Conservation (phyloP, 2,113 vertebrate genomes). For the Miniopterus natalensis region DNA sequence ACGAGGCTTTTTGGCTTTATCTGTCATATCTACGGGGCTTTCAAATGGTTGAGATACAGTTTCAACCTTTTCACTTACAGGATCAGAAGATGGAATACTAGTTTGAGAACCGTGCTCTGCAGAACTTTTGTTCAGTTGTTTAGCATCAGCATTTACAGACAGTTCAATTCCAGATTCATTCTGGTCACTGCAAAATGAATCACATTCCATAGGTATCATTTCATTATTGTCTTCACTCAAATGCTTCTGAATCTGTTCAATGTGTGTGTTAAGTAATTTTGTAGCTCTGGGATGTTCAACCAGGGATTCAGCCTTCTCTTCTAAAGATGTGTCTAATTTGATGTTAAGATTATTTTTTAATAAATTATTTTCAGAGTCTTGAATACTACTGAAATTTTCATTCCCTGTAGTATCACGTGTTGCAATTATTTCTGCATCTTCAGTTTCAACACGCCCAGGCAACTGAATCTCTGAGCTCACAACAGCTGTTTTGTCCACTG, state of each 20-base stretch:
- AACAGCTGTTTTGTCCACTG: neutral
- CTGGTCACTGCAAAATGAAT: conserved; percentile 92
- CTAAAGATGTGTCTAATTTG: conserved; percentile 68
- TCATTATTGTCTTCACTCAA: conserved; percentile 92
- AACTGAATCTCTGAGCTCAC: conserved; percentile 44
- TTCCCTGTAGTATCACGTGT: conserved; percentile 53
- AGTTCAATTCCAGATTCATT: conserved; percentile 86
- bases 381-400: conserved; percentile 50
- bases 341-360: conserved; percentile 48
- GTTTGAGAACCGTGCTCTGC: conserved; percentile 60
- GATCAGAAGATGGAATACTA: conserved; percentile 53
- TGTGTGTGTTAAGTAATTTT: conserved; percentile 56
- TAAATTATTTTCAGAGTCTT: conserved; percentile 74
- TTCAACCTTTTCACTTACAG: conserved; percentile 82
- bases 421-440: conserved; percentile 68
- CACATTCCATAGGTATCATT: conserved; percentile 95
- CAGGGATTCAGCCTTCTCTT: conserved; percentile 66
- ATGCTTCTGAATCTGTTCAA: conserved; percentile 76
- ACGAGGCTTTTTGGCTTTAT: conserved; percentile 87
- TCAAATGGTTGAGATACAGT: conserved; percentile 77
- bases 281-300: conserved; percentile 66
- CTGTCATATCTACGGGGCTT: conserved; percentile 72
- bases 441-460: conserved; percentile 64
- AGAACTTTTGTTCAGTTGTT: conserved; percentile 71
- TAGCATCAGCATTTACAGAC: conserved; percentile 69